phyloP scores from a whole-genome alignment of 2,888 invertebrate species.

The Endomychus coccineus region DNA sequence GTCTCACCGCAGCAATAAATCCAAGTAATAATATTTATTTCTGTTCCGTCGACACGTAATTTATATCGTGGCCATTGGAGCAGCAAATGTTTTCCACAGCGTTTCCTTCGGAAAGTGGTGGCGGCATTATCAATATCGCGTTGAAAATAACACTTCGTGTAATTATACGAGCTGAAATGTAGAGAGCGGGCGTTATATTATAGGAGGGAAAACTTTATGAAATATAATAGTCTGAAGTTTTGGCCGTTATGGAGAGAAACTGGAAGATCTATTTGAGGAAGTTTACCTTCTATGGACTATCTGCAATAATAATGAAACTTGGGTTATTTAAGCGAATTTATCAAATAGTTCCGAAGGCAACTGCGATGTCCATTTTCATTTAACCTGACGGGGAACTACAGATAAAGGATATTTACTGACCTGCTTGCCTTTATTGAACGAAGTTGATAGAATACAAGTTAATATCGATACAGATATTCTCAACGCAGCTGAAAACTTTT shows the following conservation, averaged over 20 bases:
- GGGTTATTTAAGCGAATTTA: conserved; percentile 12
- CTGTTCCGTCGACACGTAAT: too few relatives aligned
- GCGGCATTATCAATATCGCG: too few relatives aligned
- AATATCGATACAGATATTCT: too few relatives aligned
- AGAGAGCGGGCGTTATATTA: conserved; percentile 29
- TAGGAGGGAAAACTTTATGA: conserved; percentile 30
- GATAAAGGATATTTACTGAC: conserved; percentile 1
- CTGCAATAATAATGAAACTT: conserved; percentile 27
- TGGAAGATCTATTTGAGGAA: conserved; percentile 30
- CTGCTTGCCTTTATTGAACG: neutral
- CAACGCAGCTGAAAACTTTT: too few relatives aligned
- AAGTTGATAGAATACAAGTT: too few relatives aligned
- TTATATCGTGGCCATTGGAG: too few relatives aligned
- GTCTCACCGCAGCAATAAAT: too few relatives aligned
- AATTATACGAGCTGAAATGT: conserved; percentile 4
- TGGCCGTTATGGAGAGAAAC: conserved; percentile 25
- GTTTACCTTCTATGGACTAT: conserved; percentile 30
- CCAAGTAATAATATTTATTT: too few relatives aligned
- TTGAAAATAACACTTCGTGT: neutral
- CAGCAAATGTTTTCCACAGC: too few relatives aligned
- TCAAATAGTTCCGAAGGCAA: conserved; percentile 4
- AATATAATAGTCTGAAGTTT: conserved; percentile 28
- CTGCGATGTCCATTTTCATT: conserved; percentile 1
- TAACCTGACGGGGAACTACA: conserved; percentile 4
- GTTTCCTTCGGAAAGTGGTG: too few relatives aligned